Conservation (phyloP, 2,888 invertebrate species). For the Patella depressa region DNA sequence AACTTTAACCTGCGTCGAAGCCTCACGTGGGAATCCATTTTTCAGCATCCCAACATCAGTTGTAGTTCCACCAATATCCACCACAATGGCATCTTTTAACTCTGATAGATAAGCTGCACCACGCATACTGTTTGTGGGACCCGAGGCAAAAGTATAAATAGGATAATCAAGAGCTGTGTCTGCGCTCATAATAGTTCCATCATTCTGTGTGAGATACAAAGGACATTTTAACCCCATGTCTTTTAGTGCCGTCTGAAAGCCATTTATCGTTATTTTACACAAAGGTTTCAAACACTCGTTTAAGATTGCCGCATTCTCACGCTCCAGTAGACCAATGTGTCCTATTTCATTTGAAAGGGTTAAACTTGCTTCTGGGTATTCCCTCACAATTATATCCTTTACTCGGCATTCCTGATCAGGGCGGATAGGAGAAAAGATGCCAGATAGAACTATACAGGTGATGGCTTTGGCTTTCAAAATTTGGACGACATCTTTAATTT, state of each 20-base stretch:
- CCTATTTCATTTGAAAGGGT: conserved; percentile 62
- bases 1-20: conserved; percentile 55
- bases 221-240: conserved; percentile 57
- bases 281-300: conserved; percentile 65
- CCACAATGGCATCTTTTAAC: conserved; percentile 57
- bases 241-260: conserved; percentile 51
- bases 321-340: conserved; percentile 62
- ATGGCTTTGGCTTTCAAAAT: conserved; percentile 42
- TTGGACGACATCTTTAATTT: conserved; percentile 46
- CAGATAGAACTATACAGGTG: conserved; percentile 57
- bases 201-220: conserved; percentile 66
- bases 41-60: conserved; percentile 64
- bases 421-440: conserved; percentile 61
- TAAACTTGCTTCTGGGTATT: conserved; percentile 54
- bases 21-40: conserved; percentile 63
- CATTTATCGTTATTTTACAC: conserved; percentile 52
- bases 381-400: conserved; percentile 39
- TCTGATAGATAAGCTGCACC: conserved; percentile 65
- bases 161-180: conserved; percentile 54
- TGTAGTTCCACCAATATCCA: conserved; percentile 68
- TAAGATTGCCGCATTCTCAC: conserved; percentile 67
- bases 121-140: conserved; percentile 69
- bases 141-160: conserved; percentile 64
- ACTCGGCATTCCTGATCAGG: conserved; percentile 54
- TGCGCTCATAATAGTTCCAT: conserved; percentile 65